Conservation (phyloP, 2,888 invertebrate species). For the Eucera pruinosa region DNA sequence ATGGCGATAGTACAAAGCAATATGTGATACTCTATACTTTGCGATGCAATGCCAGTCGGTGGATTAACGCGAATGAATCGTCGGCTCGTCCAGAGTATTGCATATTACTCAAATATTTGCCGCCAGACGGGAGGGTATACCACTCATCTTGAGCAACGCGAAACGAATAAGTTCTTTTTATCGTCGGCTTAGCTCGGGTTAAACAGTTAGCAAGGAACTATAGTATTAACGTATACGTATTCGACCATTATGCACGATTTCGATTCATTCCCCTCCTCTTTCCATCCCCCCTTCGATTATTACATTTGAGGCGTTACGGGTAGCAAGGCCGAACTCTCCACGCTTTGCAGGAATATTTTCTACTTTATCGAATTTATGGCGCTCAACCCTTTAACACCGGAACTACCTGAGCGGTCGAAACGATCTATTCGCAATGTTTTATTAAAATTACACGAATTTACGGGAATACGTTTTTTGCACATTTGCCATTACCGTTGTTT, state of each 20-base stretch:
- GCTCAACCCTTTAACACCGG: too few species aligned
- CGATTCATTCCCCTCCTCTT: conserved; percentile 33
- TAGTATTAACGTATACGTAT: conserved; percentile 40
- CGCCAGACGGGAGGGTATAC: conserved; percentile 30
- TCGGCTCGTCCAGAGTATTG: conserved; percentile 48
- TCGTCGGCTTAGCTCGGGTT: conserved; percentile 53
- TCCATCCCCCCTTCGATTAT: not conserved
- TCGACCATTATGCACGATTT: conserved; percentile 6
- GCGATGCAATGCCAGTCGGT: conserved; percentile 4
- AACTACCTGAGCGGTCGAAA: too few species aligned
- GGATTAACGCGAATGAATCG: conserved; percentile 9
- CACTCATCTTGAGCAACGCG: conserved; percentile 32
- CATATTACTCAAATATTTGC: conserved; percentile 60
- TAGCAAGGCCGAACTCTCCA: too few species aligned
- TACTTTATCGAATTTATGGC: too few species aligned
- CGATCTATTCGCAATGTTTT: too few species aligned
- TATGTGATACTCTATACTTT: conserved; percentile 58
- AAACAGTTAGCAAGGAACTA: conserved; percentile 15
- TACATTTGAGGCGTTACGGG: too few species aligned
- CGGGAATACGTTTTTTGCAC: too few species aligned
- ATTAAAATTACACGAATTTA: too few species aligned
- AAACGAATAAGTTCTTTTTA: conserved; percentile 44
- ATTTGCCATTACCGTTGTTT: too few species aligned
- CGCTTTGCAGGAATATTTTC: too few species aligned
- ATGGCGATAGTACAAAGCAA: conserved; percentile 65